A percentile compares a stretch with the other conserved stretches of the same genome.
phyloP scores from a whole-genome alignment of 2,113 vertebrate species.

The Lepidothrix coronata region DNA sequence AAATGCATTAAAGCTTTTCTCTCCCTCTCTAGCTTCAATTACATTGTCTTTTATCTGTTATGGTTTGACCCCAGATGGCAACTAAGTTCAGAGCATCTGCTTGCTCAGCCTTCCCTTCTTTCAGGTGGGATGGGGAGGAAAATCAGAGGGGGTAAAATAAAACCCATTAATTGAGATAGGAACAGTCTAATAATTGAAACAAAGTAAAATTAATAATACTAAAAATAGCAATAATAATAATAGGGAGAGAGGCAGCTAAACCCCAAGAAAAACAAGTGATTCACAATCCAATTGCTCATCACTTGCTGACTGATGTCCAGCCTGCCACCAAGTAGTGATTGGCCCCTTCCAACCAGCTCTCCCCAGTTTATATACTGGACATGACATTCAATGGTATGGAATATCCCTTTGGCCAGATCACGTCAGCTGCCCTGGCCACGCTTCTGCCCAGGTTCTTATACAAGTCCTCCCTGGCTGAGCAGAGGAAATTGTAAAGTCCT shows the following conservation, averaged over 20 bases:
- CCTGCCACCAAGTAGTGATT: rapidly evolving
- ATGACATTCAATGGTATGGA: no score
- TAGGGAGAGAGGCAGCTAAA: neutral
- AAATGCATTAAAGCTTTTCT: neutral
- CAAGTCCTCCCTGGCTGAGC: neutral
- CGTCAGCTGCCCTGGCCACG: neutral
- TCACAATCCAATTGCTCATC: neutral
- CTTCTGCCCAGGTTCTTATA: neutral
- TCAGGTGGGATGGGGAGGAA: neutral
- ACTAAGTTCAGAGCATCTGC: rapidly evolving
- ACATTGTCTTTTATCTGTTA: neutral
- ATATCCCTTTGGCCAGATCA: neutral
- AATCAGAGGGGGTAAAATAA: neutral
- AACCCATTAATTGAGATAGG: neutral
- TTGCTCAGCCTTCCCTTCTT: neutral
- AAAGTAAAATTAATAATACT: neutral
- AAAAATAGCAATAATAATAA: neutral
- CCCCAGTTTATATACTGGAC: neutral
- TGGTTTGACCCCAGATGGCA: neutral
- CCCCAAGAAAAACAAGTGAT: neutral
- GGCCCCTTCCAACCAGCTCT: neutral
- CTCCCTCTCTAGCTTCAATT: neutral
- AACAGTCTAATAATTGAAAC: neutral
- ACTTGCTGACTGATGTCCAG: neutral
- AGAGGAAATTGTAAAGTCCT: neutral